Evolutionary conservation across 2,113 vertebrate genomes (phyloP).

Genomic region (Onychostruthus taczanowskii): DNA sequence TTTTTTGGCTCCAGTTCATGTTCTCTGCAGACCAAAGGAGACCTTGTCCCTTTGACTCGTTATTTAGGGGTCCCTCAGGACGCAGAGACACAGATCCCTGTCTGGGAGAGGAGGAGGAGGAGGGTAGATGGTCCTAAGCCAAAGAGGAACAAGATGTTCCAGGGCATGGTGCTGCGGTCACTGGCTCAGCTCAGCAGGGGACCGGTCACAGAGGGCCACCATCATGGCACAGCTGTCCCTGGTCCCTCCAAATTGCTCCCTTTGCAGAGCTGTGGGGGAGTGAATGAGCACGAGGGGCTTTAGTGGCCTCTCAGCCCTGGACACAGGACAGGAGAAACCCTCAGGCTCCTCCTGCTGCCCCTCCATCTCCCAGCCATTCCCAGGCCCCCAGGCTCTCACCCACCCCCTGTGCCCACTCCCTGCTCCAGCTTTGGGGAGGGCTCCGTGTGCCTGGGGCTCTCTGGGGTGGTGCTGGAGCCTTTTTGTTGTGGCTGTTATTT

Average conservation of each 20-base stretch:
- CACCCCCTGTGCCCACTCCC: not conserved
- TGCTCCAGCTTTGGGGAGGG: accelerated
- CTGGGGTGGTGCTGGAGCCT: not conserved
- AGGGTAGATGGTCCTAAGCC: not conserved
- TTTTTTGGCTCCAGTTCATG: not conserved
- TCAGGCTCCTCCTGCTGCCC: not conserved
- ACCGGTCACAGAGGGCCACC: accelerated
- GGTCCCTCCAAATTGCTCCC: accelerated
- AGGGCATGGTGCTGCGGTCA: accelerated
- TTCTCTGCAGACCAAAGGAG: not conserved
- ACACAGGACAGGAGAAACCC: not conserved
- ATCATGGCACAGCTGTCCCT: accelerated
- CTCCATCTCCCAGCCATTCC: not conserved
- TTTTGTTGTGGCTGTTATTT: conserved; percentile 34
- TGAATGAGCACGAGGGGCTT: not conserved
- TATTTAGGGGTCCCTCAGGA: not conserved
- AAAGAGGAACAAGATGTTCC: not conserved
- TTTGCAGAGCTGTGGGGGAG: not conserved
- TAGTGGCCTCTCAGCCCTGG: not conserved
- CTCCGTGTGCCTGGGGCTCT: not conserved
- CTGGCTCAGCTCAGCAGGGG: not conserved
- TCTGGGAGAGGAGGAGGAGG: not conserved
- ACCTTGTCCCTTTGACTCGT: not conserved
- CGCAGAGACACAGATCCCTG: not conserved
- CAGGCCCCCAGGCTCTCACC: accelerated